Evolutionary conservation across 2,113 vertebrate genomes (phyloP).

Genomic region (Syngnathus typhle): DNA sequence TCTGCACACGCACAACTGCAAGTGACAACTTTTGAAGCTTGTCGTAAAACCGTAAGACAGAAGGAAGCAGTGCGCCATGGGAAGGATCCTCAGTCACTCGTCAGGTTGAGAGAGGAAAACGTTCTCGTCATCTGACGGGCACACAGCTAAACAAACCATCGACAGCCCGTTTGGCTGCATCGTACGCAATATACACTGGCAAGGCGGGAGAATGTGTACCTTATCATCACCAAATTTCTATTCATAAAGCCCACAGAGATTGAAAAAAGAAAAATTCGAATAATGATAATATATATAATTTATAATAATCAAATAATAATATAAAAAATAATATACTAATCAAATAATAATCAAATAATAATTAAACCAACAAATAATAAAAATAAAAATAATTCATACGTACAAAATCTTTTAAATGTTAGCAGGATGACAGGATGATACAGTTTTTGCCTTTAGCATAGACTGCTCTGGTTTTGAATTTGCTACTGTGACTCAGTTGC

Average conservation of each 20-base stretch:
- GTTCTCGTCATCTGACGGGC: background rate
- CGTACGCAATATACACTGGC: background rate
- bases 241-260: too few species aligned
- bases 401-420: too few species aligned
- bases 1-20: slow-evolving; percentile 46
- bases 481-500: background rate
- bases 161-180: background rate
- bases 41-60: background rate
- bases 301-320: too few species aligned
- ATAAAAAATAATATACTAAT: too few species aligned
- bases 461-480: background rate
- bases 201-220: background rate
- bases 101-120: background rate
- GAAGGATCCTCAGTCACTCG: background rate
- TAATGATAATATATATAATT: too few species aligned
- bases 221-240: too few species aligned
- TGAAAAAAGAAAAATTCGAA: too few species aligned
- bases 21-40: background rate
- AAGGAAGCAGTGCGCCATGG: background rate
- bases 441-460: background rate
- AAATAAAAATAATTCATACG: too few species aligned
- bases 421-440: too few species aligned
- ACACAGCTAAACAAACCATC: background rate
- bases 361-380: too few species aligned
- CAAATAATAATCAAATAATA: too few species aligned